Conservation (phyloP, 2,113 vertebrate genomes). For the Corydoras maculifer region DNA sequence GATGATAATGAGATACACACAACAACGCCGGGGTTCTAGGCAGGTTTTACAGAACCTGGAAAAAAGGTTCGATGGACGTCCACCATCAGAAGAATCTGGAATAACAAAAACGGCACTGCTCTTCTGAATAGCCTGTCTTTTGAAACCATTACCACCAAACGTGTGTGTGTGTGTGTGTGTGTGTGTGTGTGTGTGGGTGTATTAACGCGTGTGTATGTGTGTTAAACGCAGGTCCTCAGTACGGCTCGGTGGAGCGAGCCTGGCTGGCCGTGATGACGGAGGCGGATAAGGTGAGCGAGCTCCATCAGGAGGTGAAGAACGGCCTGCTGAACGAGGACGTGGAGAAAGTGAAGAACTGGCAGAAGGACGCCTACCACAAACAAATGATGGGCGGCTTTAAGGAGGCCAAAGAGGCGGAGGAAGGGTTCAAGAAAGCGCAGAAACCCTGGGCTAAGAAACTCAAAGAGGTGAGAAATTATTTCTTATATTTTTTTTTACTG, state of each 20-base stretch:
- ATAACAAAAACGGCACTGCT: no score
- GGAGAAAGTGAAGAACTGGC: conserved; percentile 98
- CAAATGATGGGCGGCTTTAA: conserved; percentile 98
- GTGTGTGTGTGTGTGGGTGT: not conserved
- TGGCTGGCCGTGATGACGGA: conserved; percentile 93
- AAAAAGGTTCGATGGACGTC: no score
- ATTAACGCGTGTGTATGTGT: not conserved
- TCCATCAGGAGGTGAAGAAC: conserved; percentile 96
- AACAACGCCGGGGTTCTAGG: no score
- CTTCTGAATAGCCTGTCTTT: not conserved
- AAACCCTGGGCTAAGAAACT: conserved; percentile 98
- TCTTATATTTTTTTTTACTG: no score
- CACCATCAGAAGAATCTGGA: no score
- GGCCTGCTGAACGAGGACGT: conserved; percentile 83
- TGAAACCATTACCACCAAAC: no score
- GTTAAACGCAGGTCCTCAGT: conserved; percentile 79
- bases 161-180: no score
- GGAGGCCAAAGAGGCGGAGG: conserved; percentile 93
- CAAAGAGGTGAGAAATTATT: conserved; percentile 78
- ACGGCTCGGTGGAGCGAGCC: conserved; percentile 89
- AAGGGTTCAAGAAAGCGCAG: conserved; percentile 96
- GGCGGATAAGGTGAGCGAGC: conserved; percentile 89
- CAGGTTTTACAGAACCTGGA: no score
- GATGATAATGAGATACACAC: no score
- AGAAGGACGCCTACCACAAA: conserved; percentile 97